phyloP scores from a whole-genome alignment of 2,888 invertebrate genomes.

The Mycalesis mineus region DNA sequence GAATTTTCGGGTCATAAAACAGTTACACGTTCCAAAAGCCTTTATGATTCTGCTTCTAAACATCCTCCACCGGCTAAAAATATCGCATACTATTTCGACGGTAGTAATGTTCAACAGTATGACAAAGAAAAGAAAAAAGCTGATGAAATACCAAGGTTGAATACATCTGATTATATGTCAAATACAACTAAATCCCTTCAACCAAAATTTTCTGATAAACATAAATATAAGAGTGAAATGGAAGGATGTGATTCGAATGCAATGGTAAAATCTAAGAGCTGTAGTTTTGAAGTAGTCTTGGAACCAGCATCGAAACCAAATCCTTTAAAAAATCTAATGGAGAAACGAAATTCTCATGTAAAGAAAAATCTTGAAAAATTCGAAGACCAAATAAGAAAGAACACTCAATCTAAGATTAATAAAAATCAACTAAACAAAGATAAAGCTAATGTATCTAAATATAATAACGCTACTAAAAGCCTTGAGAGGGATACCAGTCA shows the following conservation, averaged over 20 bases:
- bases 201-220: conserved; percentile 61
- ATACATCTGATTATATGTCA: conserved; percentile 75
- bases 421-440: conserved; percentile 71
- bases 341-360: conserved; percentile 71
- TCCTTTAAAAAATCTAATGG: conserved; percentile 66
- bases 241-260: conserved; percentile 64
- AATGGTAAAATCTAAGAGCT: conserved; percentile 73
- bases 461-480: conserved; percentile 66
- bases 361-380: conserved; percentile 80
- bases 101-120: conserved; percentile 64
- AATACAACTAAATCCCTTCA: conserved; percentile 67
- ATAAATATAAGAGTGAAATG: conserved; percentile 67
- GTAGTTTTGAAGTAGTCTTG: conserved; percentile 73
- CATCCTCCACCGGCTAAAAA: conserved; percentile 61
- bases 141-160: conserved; percentile 80
- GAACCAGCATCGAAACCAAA: conserved; percentile 73
- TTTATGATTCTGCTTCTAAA: conserved; percentile 63
- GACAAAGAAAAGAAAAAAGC: conserved; percentile 55
- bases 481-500: conserved; percentile 67
- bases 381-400: conserved; percentile 73
- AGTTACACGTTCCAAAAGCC: conserved; percentile 67
- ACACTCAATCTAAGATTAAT: conserved; percentile 56
- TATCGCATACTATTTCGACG: conserved; percentile 74
- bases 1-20: conserved; percentile 61
- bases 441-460: conserved; percentile 61